Percentiles rank a stretch among this genome's conserved stretches.
Evolutionary conservation across 2,888 invertebrate genomes (phyloP).

Genomic region (Buathra laborator): DNA sequence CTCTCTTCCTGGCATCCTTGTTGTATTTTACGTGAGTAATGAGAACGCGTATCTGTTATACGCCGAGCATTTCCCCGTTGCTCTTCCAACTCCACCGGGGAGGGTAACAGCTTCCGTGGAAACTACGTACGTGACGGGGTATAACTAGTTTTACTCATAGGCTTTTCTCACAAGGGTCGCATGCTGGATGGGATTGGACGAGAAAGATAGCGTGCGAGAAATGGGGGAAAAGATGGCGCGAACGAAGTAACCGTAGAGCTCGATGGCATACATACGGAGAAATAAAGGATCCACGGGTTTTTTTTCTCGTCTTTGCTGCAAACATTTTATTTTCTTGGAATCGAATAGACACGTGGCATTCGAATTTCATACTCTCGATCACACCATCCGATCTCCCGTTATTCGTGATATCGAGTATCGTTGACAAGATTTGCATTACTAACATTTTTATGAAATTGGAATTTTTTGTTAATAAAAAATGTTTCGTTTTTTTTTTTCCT

Average conservation of each 20-base stretch:
- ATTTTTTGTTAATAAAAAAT: not conserved
- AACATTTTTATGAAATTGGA: not conserved
- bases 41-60: constrained; percentile 58
- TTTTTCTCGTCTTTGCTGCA: not conserved
- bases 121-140: constrained; percentile 58
- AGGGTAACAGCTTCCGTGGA: constrained; percentile 44
- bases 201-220: constrained; percentile 34
- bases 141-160: constrained; percentile 54
- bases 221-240: not conserved
- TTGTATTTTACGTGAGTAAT: constrained; percentile 56
- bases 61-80: constrained; percentile 51
- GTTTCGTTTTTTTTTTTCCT: not conserved
- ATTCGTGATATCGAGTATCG: no score
- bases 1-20: not conserved
- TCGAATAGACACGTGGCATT: not conserved
- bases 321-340: not conserved
- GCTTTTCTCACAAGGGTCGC: constrained; percentile 9
- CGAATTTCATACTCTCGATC: not conserved
- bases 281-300: not conserved
- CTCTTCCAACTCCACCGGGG: constrained; percentile 12
- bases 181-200: not conserved
- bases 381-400: not conserved
- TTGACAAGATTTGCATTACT: no score
- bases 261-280: not conserved
- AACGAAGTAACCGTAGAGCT: not conserved